Percentiles rank a stretch among this genome's conserved stretches.
Evolutionary conservation across 2,113 vertebrate genomes (phyloP).

Genomic region (Pleuronectes platessa): DNA sequence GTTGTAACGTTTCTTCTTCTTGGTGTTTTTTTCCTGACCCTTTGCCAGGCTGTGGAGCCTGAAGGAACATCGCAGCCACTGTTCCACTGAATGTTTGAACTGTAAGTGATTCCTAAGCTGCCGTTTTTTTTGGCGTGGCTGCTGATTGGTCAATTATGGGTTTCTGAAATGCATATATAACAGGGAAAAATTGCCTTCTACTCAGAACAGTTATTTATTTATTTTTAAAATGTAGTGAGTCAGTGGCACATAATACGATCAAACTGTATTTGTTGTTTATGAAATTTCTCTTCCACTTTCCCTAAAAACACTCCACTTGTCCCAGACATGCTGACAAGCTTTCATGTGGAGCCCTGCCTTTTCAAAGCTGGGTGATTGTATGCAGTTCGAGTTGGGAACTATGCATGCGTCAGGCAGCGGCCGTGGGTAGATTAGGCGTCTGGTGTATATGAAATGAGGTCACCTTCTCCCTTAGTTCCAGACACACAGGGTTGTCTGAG

Average conservation of each 20-base stretch:
- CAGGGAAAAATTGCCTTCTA: background rate
- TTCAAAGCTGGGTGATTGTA: slow-evolving; percentile 22
- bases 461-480: slow-evolving; percentile 59
- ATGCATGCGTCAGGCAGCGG: slow-evolving; percentile 15
- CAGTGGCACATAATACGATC: background rate
- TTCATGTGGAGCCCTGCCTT: background rate
- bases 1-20: background rate
- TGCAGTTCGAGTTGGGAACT: slow-evolving; percentile 15
- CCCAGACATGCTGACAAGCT: background rate
- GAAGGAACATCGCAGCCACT: background rate
- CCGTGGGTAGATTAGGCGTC: slow-evolving; percentile 42
- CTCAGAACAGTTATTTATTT: background rate
- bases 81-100: too few species aligned
- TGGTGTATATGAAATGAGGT: slow-evolving; percentile 70
- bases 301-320: background rate
- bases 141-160: background rate
- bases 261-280: background rate
- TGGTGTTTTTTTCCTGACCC: background rate
- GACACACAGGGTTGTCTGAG: slow-evolving; percentile 62
- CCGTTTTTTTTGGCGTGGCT: background rate
- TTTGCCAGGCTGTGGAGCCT: background rate
- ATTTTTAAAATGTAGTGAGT: background rate
- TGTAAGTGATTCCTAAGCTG: background rate
- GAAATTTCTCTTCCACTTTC: background rate
- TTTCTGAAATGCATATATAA: background rate